These are phyloP conservation scores for Otus scops DNA, from an alignment of 2,797 vertebrate species.

Conservation along the genomic window DNA sequence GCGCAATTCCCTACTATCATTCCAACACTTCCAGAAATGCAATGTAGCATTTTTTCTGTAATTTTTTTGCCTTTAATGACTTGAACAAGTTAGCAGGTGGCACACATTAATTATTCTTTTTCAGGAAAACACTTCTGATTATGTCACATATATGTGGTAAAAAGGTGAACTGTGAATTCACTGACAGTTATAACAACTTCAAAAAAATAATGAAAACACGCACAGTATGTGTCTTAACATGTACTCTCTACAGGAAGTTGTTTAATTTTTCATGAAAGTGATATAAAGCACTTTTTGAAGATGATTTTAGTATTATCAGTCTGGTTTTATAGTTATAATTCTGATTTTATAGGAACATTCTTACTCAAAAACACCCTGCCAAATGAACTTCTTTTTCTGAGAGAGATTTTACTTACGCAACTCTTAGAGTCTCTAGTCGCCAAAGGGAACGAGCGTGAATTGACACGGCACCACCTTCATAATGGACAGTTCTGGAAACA, in stretches of 20 bases:
- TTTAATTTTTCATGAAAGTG: neutral
- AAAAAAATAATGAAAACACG: neutral
- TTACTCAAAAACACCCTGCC: neutral
- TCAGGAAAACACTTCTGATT: neutral
- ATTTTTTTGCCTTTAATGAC: neutral
- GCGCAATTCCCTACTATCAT: neutral
- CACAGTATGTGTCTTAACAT: neutral
- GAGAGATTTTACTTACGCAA: constrained; percentile 84
- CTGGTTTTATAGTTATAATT: neutral
- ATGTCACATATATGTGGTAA: neutral
- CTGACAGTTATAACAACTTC: neutral
- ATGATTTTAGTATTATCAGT: neutral
- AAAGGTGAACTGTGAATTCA: neutral
- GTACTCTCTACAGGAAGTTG: neutral
- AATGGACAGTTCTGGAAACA: constrained; percentile 88
- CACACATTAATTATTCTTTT: neutral
- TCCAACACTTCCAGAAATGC: neutral
- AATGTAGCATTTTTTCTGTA: neutral
- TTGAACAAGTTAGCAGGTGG: neutral
- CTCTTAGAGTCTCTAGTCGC: constrained; percentile 92
- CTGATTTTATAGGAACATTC: neutral
- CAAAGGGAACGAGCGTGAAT: constrained; percentile 93
- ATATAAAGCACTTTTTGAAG: neutral
- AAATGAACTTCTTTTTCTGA: neutral
- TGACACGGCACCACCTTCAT: constrained; percentile 92